A percentile compares a stretch with the other conserved stretches of the same genome.
These are phyloP conservation scores for Pseudopleuronectes americanus DNA, from an alignment of 2,797 vertebrate species.

Conservation along the genomic window DNA sequence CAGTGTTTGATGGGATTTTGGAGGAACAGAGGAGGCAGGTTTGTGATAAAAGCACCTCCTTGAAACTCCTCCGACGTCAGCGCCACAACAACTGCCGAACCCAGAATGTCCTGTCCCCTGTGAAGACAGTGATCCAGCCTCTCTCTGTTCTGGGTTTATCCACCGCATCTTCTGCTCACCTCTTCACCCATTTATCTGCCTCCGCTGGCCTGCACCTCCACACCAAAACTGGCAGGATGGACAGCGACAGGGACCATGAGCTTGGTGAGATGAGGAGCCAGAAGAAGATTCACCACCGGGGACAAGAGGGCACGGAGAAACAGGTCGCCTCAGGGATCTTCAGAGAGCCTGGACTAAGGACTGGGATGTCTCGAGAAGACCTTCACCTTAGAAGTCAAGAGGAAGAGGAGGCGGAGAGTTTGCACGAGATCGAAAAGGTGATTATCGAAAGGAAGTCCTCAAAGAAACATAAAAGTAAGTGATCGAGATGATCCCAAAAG, in stretches of 20 bases:
- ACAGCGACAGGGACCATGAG: constrained; percentile 77
- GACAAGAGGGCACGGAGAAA: constrained; percentile 82
- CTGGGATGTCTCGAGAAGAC: constrained; percentile 29
- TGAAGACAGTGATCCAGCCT: constrained; percentile 84
- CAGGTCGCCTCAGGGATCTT: constrained; percentile 82
- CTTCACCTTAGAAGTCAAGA: constrained; percentile 30
- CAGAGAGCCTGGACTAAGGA: constrained; percentile 58
- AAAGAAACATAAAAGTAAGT: constrained; percentile 64
- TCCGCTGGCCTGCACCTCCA: constrained; percentile 50
- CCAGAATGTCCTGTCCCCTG: constrained; percentile 82
- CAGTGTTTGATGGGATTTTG: constrained; percentile 87
- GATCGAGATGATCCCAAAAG: constrained; percentile 16
- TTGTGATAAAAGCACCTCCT: constrained; percentile 76
- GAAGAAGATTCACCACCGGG: constrained; percentile 76
- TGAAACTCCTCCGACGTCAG: constrained; percentile 86
- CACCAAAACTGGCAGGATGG: constrained; percentile 77
- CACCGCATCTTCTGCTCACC: constrained; percentile 83
- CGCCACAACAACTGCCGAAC: constrained; percentile 81
- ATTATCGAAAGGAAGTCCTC: constrained; percentile 47
- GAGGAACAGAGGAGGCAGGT: constrained; percentile 86
- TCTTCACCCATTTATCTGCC: constrained; percentile 82
- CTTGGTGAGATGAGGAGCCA: constrained; percentile 79
- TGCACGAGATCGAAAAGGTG: constrained; percentile 39
- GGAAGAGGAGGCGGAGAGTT: constrained; percentile 21
- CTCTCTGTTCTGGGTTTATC: constrained; percentile 86